Conservation (phyloP, 1,140 invertebrate species). For the Ips nitidus region DNA sequence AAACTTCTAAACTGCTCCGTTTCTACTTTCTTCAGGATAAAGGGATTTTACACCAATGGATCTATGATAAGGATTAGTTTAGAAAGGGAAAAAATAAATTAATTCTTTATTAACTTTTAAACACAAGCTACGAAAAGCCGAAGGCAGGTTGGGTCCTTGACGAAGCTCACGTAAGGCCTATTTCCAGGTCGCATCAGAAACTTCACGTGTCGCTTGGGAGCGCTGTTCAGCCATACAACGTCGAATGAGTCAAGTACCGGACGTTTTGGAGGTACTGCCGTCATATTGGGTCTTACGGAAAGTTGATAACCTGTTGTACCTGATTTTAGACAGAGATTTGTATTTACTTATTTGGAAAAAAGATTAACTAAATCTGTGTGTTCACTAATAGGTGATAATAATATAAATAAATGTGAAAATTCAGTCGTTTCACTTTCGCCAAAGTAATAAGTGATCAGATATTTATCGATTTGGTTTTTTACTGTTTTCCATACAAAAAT, state of each 20-base stretch:
- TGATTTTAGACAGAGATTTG: neutral
- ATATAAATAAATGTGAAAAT: neutral
- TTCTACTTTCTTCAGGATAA: too few species aligned
- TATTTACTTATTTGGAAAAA: neutral
- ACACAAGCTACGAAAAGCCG: conserved; percentile 44
- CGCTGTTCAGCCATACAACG: conserved; percentile 42
- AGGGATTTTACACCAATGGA: too few species aligned
- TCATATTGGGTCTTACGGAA: conserved; percentile 19
- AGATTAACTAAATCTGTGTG: neutral
- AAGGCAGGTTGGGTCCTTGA: conserved; percentile 40
- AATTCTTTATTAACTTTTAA: neutral
- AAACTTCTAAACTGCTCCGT: too few species aligned
- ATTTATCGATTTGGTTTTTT: too few species aligned
- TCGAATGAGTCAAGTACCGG: conserved; percentile 44
- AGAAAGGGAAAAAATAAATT: too few species aligned
- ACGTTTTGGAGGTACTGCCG: conserved; percentile 4
- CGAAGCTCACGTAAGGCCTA: conserved; percentile 44
- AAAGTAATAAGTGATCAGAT: too few species aligned
- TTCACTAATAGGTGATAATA: neutral
- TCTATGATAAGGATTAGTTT: too few species aligned
- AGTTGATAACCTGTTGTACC: conserved; percentile 15
- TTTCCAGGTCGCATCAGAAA: conserved; percentile 43
- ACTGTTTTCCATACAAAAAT: too few species aligned
- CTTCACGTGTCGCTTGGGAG: conserved; percentile 32
- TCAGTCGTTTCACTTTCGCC: neutral